Evolutionary conservation across 2,797 vertebrate genomes (phyloP), one percentile per base, ranked within the genome.

Genomic region (Neosalanx taihuensis): DNA sequence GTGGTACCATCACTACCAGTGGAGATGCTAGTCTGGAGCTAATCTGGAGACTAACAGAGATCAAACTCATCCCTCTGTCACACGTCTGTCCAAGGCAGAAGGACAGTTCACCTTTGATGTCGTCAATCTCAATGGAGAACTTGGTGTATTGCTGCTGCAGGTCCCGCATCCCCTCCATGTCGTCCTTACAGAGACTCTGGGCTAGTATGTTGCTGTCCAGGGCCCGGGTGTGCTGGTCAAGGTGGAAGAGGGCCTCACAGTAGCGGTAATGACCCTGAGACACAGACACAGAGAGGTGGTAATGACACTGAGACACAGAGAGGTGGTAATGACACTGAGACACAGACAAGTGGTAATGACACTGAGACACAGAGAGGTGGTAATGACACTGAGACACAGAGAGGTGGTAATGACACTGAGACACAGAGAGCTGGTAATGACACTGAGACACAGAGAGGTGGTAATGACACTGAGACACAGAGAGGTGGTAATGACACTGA

Each of bases 201-300:
- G 93, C 97, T 15, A 72, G 86, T 1, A 9, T 1, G 75, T 97
- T 98, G n/a, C 94, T 92, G 70, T 90, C 77, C 5, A 97, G 35
- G 1, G 97, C 97, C 82, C 82, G 86, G 12, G 84, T 72, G 0
- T 83, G 49, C 41, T 94, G 86, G 2, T 94, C 95, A 78, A 97
- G 53, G 58, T 67, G 81, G n/a, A 91, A 94, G 73, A 99, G 84
- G 0, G 96, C 96, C 83, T 96, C 96, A 81, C 95, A 97, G 84
- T 92, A 98, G 31, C 94, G 94, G 72, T 98, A 95, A 82, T 99
- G 97, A 72, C 96, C 97, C 97, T 99, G 80, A 31, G 73, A 20
- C 64, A 74, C 0, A 60, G 66, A 31, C 6, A 2, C 41, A 79
- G 74, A n/a, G 23, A 26, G 23, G 23, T 26, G 23, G 23, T 26